Percentiles rank a stretch among this genome's conserved stretches.
These are phyloP conservation scores for Linepithema humile DNA, from an alignment of 1,140 invertebrate genomes.

Conservation along the genomic window DNA sequence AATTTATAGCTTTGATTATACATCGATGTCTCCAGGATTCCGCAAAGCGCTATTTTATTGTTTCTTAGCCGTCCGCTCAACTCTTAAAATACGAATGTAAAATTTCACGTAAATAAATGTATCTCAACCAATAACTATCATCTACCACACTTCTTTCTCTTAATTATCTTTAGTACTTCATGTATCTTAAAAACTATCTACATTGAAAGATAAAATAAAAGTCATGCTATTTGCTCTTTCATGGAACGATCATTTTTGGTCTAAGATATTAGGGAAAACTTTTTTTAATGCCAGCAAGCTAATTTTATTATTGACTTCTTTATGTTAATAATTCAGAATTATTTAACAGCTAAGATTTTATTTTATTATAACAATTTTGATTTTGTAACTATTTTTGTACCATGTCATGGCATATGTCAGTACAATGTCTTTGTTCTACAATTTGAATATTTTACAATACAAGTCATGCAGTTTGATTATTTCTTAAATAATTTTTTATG, in stretches of 20 bases:
- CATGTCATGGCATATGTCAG: not conserved
- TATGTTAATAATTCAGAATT: not conserved
- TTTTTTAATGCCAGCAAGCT: not conserved
- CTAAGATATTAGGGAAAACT: not conserved
- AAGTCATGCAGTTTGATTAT: no score
- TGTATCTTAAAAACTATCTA: not conserved
- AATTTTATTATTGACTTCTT: not conserved
- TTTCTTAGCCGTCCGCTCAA: not conserved
- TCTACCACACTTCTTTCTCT: not conserved
- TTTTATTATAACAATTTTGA: not conserved
- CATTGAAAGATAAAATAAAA: constrained; percentile 38
- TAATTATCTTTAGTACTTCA: not conserved
- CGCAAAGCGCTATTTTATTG: not conserved
- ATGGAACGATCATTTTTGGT: not conserved
- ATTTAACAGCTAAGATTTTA: no score
- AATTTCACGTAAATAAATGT: not conserved
- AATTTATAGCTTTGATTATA: constrained; percentile 4
- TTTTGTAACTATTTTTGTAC: not conserved
- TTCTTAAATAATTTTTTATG: no score
- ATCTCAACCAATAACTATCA: not conserved
- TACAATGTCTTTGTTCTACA: no score
- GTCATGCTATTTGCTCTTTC: constrained; percentile 26
- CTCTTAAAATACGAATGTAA: not conserved
- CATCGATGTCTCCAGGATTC: constrained; percentile 49
- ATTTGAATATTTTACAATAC: no score